Percentiles rank a stretch among this genome's conserved stretches.
These are phyloP conservation scores for Hirtodrosophila cameraria DNA, from an alignment of 2,888 invertebrate genomes.

Conservation along the genomic window DNA sequence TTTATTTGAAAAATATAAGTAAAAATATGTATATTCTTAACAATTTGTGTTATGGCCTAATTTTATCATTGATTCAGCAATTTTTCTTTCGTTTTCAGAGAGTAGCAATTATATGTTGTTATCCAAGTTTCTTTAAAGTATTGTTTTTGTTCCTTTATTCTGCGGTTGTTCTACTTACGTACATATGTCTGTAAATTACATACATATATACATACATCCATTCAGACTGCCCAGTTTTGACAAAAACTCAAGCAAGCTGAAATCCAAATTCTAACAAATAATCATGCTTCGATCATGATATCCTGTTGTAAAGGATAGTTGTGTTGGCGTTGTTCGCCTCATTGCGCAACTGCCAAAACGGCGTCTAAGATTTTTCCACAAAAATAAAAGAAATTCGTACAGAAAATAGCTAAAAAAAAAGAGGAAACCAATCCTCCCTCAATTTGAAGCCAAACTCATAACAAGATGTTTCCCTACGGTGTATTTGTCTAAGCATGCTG, in stretches of 20 bases:
- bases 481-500: conserved; percentile 70
- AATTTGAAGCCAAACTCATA: conserved; percentile 65
- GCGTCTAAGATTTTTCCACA: conserved; percentile 49
- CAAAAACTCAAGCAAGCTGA: conserved; percentile 65
- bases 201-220: not conserved
- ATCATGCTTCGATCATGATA: conserved; percentile 60
- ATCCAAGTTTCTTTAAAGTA: no score
- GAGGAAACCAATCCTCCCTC: conserved; percentile 76
- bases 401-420: conserved; percentile 53
- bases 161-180: not conserved
- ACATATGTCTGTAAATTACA: not conserved
- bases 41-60: no score
- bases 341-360: conserved; percentile 73
- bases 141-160: not conserved
- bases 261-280: conserved; percentile 21
- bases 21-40: no score
- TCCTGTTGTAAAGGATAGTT: conserved; percentile 37
- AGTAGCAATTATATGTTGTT: not conserved
- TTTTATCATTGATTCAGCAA: no score
- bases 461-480: conserved; percentile 70
- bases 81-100: not conserved
- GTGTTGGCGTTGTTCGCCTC: conserved; percentile 76
- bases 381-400: conserved; percentile 41
- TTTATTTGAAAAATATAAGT: no score
- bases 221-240: conserved; percentile 47